Conservation (phyloP, 2,797 vertebrate species). For the Emydoidea blandingii region DNA sequence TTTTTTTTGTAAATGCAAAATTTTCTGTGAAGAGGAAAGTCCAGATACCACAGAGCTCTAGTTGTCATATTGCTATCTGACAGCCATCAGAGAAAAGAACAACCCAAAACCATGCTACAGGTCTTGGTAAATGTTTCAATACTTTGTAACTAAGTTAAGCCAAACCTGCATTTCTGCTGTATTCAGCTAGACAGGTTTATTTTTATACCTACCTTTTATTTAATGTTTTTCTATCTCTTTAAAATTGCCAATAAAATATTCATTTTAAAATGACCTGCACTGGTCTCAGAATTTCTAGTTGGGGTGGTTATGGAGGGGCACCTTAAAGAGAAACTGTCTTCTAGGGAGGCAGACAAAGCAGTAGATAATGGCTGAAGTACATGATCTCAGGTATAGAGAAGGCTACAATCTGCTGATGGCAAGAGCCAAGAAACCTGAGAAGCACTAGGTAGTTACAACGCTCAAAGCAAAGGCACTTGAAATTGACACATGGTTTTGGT, state of each 20-base stretch:
- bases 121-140: background rate
- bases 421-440: background rate
- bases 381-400: background rate
- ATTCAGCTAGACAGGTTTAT: background rate
- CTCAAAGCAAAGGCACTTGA: too few species aligned
- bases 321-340: background rate
- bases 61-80: background rate
- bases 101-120: background rate
- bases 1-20: background rate
- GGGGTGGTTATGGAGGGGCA: background rate
- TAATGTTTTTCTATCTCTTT: too few species aligned
- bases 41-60: background rate
- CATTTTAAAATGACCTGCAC: background rate
- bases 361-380: background rate
- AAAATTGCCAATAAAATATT: background rate
- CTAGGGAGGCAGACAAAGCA: background rate
- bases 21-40: background rate
- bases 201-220: background rate
- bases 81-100: background rate
- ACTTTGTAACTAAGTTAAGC: background rate
- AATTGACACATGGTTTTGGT: background rate
- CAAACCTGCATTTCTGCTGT: background rate
- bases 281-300: background rate
- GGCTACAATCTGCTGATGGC: too few species aligned
- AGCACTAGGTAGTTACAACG: background rate